Evolutionary conservation across 2,113 vertebrate genomes (phyloP).

Genomic region (Eulemur rufifrons): DNA sequence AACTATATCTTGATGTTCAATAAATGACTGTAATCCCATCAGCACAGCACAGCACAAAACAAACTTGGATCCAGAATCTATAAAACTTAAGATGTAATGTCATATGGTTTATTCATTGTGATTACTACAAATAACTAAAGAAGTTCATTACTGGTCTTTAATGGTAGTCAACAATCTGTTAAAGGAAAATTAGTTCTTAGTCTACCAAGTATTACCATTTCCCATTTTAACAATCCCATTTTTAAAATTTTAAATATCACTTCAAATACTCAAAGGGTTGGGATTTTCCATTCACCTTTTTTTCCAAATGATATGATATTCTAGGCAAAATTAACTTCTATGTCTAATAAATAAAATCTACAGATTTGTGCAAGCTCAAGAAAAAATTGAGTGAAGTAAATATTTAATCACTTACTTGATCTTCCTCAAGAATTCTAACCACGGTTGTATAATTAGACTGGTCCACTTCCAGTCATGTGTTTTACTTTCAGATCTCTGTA

Average conservation of each 20-base stretch:
- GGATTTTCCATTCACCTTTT: neutral
- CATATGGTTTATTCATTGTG: neutral
- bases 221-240: neutral
- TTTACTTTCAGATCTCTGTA: neutral
- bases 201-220: neutral
- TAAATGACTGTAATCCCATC: neutral
- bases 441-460: neutral
- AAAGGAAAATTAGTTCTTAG: neutral
- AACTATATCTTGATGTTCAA: neutral
- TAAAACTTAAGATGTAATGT: neutral
- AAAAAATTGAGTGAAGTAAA: neutral
- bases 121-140: neutral
- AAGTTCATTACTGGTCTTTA: neutral
- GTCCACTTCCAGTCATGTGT: neutral
- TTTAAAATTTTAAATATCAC: neutral
- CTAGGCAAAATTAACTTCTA: neutral
- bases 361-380: neutral
- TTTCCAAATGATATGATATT: neutral
- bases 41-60: neutral
- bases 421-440: neutral
- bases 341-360: neutral
- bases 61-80: neutral
- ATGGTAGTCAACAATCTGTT: neutral
- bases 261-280: neutral
- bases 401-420: neutral